These are phyloP conservation scores for Leptinotarsa undecemlineata DNA, from an alignment of 1,140 invertebrate genomes.

Conservation along the genomic window DNA sequence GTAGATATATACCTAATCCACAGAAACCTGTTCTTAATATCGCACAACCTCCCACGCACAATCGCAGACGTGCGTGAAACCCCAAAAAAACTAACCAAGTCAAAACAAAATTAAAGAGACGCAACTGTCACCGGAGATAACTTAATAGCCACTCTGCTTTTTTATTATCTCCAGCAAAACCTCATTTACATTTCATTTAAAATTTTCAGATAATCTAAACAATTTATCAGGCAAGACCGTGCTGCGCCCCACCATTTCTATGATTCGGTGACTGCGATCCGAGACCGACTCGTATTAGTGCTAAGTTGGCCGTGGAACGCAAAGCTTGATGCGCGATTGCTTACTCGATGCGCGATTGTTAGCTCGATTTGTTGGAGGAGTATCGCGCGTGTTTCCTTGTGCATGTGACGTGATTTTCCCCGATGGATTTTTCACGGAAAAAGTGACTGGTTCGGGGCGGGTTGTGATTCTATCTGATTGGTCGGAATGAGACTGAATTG, in stretches of 20 bases:
- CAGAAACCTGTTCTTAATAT: neutral
- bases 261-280: slow-evolving; percentile 17
- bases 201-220: slow-evolving; percentile 27
- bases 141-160: slow-evolving; percentile 18
- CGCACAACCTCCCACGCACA: neutral
- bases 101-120: slow-evolving; percentile 22
- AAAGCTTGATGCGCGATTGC: slow-evolving; percentile 19
- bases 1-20: neutral
- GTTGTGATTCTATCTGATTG: slow-evolving; percentile 9
- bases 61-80: neutral
- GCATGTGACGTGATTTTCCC: slow-evolving; percentile 4
- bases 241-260: slow-evolving; percentile 9
- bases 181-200: slow-evolving; percentile 29
- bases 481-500: slow-evolving; percentile 12
- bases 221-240: slow-evolving; percentile 23
- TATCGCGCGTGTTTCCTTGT: slow-evolving; percentile 1
- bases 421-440: slow-evolving; percentile 3
- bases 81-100: slow-evolving; percentile 11
- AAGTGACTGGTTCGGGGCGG: slow-evolving; percentile 13
- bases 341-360: slow-evolving; percentile 11
- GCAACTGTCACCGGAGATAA: slow-evolving; percentile 25
- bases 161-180: slow-evolving; percentile 24
- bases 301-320: slow-evolving; percentile 15
- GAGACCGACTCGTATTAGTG: slow-evolving; percentile 9
- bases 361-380: neutral